Conservation (phyloP, 2,888 invertebrate species). For the Nomada ferruginata region DNA sequence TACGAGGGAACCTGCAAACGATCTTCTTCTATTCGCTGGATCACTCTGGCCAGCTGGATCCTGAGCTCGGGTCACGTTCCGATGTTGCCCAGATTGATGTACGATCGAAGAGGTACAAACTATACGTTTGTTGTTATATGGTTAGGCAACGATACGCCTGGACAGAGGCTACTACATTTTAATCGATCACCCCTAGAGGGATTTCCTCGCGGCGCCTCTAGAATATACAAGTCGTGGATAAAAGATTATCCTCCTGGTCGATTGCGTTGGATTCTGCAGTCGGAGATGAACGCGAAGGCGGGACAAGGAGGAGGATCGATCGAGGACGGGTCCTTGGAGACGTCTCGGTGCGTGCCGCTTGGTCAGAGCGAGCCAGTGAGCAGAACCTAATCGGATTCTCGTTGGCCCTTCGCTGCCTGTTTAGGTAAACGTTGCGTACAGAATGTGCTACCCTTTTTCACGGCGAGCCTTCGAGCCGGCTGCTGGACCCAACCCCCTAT, state of each 20-base stretch:
- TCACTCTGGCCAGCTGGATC: slow-evolving; percentile 13
- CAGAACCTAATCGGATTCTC: slow-evolving; percentile 64
- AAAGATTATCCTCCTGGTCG: not conserved
- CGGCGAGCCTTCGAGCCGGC: slow-evolving; percentile 36
- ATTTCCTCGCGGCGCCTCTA: not conserved
- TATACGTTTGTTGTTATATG: too few species aligned
- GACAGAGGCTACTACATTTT: not conserved
- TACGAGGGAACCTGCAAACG: slow-evolving; percentile 55
- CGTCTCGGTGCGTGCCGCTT: slow-evolving; percentile 50
- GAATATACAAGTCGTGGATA: not conserved
- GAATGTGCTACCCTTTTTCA: slow-evolving; percentile 57
- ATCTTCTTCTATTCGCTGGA: slow-evolving; percentile 43
- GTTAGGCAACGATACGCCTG: not conserved
- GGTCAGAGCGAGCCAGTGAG: slow-evolving; percentile 57
- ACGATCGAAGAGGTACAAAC: not conserved
- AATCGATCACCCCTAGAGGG: slow-evolving; percentile 4
- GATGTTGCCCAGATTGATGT: not conserved
- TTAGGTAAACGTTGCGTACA: slow-evolving; percentile 56
- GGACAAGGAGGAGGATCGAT: slow-evolving; percentile 8
- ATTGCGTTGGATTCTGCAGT: not conserved
- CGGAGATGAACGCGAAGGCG: not conserved
- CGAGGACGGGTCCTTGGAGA: slow-evolving; percentile 30
- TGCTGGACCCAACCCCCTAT: slow-evolving; percentile 16
- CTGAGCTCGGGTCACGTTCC: not conserved
- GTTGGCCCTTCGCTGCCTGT: slow-evolving; percentile 43